Evolutionary conservation across 2,113 vertebrate genomes (phyloP).

Genomic region (rat (Rattus norvegicus)): DNA sequence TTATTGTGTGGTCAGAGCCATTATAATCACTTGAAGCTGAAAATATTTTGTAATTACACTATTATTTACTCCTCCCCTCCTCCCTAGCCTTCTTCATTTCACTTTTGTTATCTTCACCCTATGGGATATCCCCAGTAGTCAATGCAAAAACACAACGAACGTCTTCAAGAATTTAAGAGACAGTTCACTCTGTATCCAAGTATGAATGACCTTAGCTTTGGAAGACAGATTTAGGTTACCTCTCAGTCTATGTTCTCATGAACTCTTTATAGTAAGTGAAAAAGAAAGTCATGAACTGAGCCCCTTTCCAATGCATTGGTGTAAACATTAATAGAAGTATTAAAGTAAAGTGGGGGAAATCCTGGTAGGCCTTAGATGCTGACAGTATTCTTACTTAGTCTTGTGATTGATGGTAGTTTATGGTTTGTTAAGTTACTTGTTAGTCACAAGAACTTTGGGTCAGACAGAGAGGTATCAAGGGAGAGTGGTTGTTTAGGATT

Average conservation of each 20-base stretch:
- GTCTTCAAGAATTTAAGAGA: neutral
- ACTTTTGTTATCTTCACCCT: neutral
- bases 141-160: neutral
- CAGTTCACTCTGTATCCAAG: neutral
- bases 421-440: no score
- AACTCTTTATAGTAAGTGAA: no score
- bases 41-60: neutral
- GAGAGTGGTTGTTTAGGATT: no score
- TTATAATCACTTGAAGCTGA: neutral
- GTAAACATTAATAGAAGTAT: no score
- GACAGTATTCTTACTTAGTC: no score
- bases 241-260: neutral
- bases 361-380: no score
- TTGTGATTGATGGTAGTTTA: no score
- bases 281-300: no score
- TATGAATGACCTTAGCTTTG: neutral
- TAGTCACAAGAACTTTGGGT: no score
- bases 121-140: neutral
- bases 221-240: neutral
- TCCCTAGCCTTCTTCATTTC: neutral
- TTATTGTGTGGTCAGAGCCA: neutral
- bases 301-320: no score
- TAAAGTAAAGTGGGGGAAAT: no score
- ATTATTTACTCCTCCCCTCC: neutral
- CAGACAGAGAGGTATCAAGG: no score